These are phyloP conservation scores for Octomys mimax DNA, from an alignment of 2,797 vertebrate genomes.

Conservation along the genomic window DNA sequence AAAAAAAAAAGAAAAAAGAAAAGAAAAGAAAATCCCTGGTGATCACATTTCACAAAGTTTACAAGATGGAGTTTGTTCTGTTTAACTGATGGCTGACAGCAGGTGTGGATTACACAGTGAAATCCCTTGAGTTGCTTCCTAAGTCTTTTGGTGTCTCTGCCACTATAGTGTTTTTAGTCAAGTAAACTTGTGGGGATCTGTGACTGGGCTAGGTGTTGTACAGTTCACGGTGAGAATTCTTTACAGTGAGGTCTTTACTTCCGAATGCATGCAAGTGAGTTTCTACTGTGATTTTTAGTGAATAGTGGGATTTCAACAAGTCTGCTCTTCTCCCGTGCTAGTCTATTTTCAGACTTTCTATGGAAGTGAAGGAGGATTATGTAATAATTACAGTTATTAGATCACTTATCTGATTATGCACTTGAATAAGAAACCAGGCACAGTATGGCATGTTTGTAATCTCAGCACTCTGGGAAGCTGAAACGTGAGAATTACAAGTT, in stretches of 20 bases:
- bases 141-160: not conserved
- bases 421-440: not conserved
- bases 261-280: fast-evolving
- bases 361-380: not conserved
- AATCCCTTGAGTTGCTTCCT: not conserved
- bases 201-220: not conserved
- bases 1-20: no score
- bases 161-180: not conserved
- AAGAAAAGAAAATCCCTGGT: constrained; percentile 29
- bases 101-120: not conserved
- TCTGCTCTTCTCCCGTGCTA: not conserved
- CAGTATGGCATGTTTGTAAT: not conserved
- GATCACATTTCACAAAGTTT: not conserved
- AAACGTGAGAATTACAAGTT: not conserved
- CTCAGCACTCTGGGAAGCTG: not conserved
- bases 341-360: not conserved
- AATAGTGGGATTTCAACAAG: not conserved
- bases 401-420: not conserved
- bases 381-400: not conserved
- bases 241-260: not conserved
- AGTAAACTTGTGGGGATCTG: not conserved
- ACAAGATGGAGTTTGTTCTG: not conserved
- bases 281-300: not conserved
- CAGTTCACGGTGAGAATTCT: not conserved
- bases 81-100: not conserved